These are phyloP conservation scores for Atrichornis clamosus DNA, from an alignment of 2,113 vertebrate genomes.

Conservation along the genomic window DNA sequence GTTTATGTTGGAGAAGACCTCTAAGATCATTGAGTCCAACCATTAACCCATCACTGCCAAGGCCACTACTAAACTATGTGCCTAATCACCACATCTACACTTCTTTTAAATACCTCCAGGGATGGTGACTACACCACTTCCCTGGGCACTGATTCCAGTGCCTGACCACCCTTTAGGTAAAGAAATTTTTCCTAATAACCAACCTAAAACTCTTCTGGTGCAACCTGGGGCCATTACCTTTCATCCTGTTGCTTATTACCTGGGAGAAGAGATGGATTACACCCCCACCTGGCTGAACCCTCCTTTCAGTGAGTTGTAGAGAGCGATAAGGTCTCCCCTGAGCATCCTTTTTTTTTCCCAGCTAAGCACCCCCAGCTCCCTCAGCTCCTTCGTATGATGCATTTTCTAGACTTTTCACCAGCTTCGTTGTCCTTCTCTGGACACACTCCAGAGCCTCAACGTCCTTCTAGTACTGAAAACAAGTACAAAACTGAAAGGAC, in stretches of 20 bases:
- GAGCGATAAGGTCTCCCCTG: accelerated
- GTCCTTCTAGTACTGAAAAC: background rate
- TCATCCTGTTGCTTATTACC: background rate
- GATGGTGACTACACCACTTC: background rate
- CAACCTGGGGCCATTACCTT: background rate
- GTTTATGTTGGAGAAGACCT: background rate
- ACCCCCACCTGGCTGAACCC: background rate
- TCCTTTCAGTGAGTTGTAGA: background rate
- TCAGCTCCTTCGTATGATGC: background rate
- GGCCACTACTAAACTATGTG: background rate
- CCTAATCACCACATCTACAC: background rate
- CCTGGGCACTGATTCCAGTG: background rate
- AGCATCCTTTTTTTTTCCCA: background rate
- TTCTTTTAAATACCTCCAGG: background rate
- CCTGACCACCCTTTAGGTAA: accelerated
- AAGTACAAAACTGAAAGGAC: accelerated
- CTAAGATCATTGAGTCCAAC: background rate
- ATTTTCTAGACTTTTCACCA: background rate
- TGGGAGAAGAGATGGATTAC: background rate
- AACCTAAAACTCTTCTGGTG: background rate
- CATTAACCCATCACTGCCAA: background rate
- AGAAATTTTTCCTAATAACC: background rate
- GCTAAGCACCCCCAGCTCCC: background rate
- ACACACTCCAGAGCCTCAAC: accelerated
- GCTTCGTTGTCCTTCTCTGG: background rate